A percentile compares a stretch with the other conserved stretches of the same genome.
Conservation (phyloP, 2,113 vertebrate genomes). For the Psettodes erumei region DNA sequence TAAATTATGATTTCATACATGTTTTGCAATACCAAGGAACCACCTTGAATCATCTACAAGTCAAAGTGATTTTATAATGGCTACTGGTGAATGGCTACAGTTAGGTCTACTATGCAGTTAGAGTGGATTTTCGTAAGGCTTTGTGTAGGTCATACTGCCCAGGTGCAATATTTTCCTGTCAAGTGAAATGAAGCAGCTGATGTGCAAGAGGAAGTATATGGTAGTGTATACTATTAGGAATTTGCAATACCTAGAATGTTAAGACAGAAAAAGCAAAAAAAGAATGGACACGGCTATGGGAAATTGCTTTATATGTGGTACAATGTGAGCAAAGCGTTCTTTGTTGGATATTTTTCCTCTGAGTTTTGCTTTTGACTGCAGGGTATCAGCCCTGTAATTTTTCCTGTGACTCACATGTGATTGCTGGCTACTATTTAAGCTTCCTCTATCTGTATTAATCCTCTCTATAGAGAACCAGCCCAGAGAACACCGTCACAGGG, state of each 20-base stretch:
- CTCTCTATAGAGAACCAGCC: background rate
- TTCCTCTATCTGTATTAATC: constrained; percentile 23
- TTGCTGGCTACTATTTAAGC: constrained; percentile 12
- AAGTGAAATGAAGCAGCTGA: constrained; percentile 34
- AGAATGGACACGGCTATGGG: background rate
- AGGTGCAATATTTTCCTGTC: background rate
- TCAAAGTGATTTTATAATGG: background rate
- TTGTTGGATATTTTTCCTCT: constrained; percentile 2
- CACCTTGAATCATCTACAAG: background rate
- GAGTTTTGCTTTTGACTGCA: constrained; percentile 16
- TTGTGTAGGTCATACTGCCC: constrained; percentile 2
- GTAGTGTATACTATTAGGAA: background rate
- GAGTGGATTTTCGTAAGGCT: constrained; percentile 19
- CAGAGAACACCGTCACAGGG: background rate
- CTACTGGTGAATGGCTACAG: background rate
- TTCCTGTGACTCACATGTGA: constrained; percentile 28
- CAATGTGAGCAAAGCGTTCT: background rate
- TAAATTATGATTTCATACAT: background rate
- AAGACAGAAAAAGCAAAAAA: background rate
- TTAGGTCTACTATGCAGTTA: background rate
- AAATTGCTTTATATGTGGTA: constrained; percentile 4
- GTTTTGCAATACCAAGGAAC: background rate
- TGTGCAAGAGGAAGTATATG: constrained; percentile 27
- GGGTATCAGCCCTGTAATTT: constrained; percentile 8
- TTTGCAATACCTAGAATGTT: constrained; percentile 8